Percentiles rank a stretch among this genome's conserved stretches.
These are phyloP conservation scores for Dermatemys mawii DNA, from an alignment of 2,113 vertebrate species.

Conservation along the genomic window DNA sequence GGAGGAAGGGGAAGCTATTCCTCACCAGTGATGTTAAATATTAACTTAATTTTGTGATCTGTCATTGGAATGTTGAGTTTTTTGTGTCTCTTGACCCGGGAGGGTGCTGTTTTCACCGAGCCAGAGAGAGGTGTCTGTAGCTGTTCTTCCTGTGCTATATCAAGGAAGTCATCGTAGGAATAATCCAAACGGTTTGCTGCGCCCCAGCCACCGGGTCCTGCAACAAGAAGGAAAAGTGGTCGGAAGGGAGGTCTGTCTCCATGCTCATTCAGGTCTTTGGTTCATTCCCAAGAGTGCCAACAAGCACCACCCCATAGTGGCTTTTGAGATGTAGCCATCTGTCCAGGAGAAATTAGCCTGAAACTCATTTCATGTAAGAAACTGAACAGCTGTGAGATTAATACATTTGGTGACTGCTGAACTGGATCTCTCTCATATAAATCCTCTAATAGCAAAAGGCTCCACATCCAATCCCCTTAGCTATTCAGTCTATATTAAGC, in stretches of 20 bases:
- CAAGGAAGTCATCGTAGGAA: constrained; percentile 90
- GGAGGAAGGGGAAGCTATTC: neutral
- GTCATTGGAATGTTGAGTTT: constrained; percentile 79
- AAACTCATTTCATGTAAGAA: neutral
- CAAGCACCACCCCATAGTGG: neutral
- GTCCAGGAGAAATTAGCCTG: too few relatives aligned
- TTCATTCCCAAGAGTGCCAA: neutral
- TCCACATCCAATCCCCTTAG: neutral
- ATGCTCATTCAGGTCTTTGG: neutral
- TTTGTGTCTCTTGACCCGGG: constrained; percentile 86
- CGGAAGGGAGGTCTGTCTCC: neutral
- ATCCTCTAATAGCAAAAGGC: neutral
- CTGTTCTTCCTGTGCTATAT: constrained; percentile 73
- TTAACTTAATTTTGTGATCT: constrained; percentile 96
- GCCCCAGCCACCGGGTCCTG: constrained; percentile 93
- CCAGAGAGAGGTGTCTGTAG: constrained; percentile 64
- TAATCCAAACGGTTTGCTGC: constrained; percentile 89
- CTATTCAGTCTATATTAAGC: neutral
- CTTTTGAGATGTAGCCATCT: neutral
- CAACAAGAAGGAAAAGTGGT: neutral
- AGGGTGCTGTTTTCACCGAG: constrained; percentile 49
- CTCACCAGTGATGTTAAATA: constrained; percentile 97
- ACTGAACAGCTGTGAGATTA: neutral
- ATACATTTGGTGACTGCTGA: neutral
- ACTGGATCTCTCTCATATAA: neutral